Conservation (phyloP, 2,888 invertebrate genomes). For the Drosophila emarginata region DNA sequence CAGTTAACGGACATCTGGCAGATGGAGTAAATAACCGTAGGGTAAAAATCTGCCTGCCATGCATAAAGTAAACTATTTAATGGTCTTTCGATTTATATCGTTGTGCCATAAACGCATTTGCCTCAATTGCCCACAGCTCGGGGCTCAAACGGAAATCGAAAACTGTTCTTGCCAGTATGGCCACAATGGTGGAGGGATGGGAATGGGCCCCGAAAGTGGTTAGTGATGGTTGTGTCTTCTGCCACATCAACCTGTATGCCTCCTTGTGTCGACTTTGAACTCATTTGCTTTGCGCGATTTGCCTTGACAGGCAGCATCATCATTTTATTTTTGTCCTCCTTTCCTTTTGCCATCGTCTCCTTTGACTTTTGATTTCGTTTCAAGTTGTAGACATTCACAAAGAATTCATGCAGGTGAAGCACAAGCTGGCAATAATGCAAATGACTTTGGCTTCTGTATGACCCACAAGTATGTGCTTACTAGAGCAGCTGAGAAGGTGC, state of each 20-base stretch:
- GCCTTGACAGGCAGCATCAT: conserved; percentile 33
- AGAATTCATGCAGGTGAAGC: conserved; percentile 15
- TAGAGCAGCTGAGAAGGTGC: conserved; percentile 19
- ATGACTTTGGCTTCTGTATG: conserved; percentile 69
- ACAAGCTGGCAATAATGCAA: conserved; percentile 68
- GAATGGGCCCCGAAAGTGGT: conserved; percentile 26
- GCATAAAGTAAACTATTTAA: conserved; percentile 79
- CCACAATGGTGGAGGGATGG: conserved; percentile 36
- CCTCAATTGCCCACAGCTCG: conserved; percentile 39
- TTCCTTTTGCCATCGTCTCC: conserved; percentile 18
- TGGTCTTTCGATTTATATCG: conserved; percentile 62
- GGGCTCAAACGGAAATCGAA: conserved; percentile 66
- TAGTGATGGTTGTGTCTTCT: conserved; percentile 17
- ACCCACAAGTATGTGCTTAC: conserved; percentile 41
- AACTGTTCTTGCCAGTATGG: conserved; percentile 58
- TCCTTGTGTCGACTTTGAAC: conserved; percentile 43
- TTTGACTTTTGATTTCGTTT: conserved; percentile 66
- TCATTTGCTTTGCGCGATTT: conserved; percentile 66
- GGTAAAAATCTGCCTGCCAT: conserved; percentile 71
- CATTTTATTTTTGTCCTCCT: conserved; percentile 18
- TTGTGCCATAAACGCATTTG: conserved; percentile 55
- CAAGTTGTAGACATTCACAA: conserved; percentile 46
- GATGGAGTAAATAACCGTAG: conserved; percentile 72
- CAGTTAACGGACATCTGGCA: conserved; percentile 54
- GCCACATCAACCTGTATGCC: conserved; percentile 14